phyloP scores from a whole-genome alignment of 2,888 invertebrate genomes.

The Xanthia icteritia region DNA sequence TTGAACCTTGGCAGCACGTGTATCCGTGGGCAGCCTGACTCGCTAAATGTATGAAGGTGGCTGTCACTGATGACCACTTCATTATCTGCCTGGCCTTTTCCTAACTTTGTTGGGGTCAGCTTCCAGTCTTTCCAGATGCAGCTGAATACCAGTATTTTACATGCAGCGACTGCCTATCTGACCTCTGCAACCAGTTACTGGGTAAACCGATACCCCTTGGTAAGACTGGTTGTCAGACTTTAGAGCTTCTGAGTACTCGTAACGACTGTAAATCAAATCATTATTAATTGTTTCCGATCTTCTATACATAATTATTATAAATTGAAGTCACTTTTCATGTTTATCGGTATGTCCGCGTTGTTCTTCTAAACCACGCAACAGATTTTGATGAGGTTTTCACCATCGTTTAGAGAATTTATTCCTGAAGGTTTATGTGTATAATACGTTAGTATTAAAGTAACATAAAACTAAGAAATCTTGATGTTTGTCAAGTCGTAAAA shows the following conservation, averaged over 20 bases:
- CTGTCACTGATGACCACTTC: neutral
- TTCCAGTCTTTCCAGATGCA: neutral
- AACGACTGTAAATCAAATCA: neutral
- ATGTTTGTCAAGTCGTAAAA: too few relatives aligned
- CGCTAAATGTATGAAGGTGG: neutral
- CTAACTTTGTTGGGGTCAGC: neutral
- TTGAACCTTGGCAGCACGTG: neutral
- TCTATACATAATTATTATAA: too few relatives aligned
- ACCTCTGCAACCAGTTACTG: neutral
- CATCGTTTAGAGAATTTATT: too few relatives aligned
- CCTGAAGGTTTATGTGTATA: too few relatives aligned
- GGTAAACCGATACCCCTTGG: neutral
- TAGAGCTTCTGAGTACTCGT: neutral
- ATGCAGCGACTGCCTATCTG: neutral
- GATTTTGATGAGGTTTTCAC: too few relatives aligned
- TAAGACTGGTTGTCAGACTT: neutral
- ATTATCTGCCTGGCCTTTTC: neutral
- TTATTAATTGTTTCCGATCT: neutral
- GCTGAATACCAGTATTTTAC: neutral
- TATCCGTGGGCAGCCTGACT: neutral
- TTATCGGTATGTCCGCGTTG: too few relatives aligned
- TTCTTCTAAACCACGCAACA: too few relatives aligned
- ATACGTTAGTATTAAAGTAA: too few relatives aligned
- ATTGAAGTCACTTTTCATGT: too few relatives aligned
- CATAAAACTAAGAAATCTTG: too few relatives aligned